Evolutionary conservation across 2,113 vertebrate species (phyloP).

Genomic region (Neomonachus schauinslandi): DNA sequence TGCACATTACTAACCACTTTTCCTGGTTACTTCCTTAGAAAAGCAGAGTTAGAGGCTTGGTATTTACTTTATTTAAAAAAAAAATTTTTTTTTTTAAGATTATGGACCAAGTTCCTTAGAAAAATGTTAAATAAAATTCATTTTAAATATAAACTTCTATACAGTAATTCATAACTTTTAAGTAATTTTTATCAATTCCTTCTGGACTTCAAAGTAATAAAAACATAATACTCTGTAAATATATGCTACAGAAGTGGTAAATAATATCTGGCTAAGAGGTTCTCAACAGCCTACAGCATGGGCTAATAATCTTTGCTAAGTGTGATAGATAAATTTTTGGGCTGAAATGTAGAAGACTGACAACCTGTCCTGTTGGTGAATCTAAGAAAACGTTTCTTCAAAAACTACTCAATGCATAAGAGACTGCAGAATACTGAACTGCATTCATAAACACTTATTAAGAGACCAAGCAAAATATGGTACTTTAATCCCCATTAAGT

Average conservation of each 20-base stretch:
- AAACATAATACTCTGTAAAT: not conserved
- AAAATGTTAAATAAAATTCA: not conserved
- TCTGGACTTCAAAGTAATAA: slow-evolving; percentile 1
- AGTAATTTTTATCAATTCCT: not conserved
- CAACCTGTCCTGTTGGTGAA: slow-evolving; percentile 27
- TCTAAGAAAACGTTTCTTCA: slow-evolving; percentile 40
- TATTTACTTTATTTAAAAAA: slow-evolving; percentile 30
- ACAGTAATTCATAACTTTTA: not conserved
- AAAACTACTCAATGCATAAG: not conserved
- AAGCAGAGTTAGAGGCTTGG: not conserved
- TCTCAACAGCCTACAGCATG: slow-evolving; percentile 2
- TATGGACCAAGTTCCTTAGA: not conserved
- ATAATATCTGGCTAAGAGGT: slow-evolving; percentile 9
- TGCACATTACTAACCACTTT: not conserved
- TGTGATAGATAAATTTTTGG: not conserved
- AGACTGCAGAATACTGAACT: not conserved
- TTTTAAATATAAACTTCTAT: slow-evolving; percentile 9
- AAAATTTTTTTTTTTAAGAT: not conserved
- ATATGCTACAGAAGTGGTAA: not conserved
- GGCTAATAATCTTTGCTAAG: slow-evolving; percentile 38
- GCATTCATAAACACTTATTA: not conserved
- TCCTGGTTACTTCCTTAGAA: not conserved
- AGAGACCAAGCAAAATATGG: not conserved
- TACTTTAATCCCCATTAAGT: not conserved
- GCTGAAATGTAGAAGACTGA: not conserved